Percentiles rank a stretch among this genome's conserved stretches.
phyloP scores from a whole-genome alignment of 2,113 vertebrate genomes.

The Tursiops truncatus region DNA sequence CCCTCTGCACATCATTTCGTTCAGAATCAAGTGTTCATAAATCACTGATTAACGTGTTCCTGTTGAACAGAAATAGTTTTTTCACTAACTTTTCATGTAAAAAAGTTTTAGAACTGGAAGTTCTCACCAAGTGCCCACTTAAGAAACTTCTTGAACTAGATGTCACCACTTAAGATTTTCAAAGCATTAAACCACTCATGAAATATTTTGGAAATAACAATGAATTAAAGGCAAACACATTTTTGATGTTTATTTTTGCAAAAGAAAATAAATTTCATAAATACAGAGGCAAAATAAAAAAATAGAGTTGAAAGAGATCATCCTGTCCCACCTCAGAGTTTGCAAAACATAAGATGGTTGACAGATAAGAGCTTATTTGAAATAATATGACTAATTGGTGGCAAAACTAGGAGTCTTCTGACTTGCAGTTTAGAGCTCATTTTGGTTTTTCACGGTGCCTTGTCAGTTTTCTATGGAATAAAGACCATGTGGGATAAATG shows the following conservation, averaged over 20 bases:
- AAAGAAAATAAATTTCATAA: neutral
- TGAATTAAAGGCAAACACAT: neutral
- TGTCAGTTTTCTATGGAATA: neutral
- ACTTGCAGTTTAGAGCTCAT: neutral
- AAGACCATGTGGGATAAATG: neutral
- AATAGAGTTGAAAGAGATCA: neutral
- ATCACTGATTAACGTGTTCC: neutral
- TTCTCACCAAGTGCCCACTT: neutral
- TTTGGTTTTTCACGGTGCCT: neutral
- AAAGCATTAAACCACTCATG: neutral
- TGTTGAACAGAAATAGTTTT: neutral
- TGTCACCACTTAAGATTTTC: neutral
- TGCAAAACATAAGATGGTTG: neutral
- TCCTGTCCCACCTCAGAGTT: fast-evolving
- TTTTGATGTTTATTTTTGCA: neutral
- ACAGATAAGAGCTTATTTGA: neutral
- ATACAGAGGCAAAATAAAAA: neutral
- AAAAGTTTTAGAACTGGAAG: neutral
- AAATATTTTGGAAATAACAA: slow-evolving; percentile 34
- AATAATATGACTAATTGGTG: neutral
- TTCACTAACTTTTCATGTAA: neutral
- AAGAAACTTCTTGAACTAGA: slow-evolving; percentile 7
- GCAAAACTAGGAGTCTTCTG: neutral
- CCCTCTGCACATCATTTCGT: neutral
- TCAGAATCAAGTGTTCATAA: neutral